phyloP scores from a whole-genome alignment of 2,888 invertebrate species.

The Zootermopsis nevadensis region DNA sequence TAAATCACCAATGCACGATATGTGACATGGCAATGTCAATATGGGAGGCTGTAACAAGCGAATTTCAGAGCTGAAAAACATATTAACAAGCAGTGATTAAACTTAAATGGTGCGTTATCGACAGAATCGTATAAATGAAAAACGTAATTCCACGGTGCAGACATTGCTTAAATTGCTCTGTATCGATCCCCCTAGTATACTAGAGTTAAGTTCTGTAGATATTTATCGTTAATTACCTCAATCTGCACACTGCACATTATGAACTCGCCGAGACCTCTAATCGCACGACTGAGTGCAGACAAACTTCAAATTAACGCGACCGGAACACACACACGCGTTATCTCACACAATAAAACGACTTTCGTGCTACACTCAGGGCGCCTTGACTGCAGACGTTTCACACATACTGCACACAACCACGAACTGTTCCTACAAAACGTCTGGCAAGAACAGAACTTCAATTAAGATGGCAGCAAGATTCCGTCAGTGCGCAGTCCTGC shows the following conservation, averaged over 20 bases:
- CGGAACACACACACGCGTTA: not conserved
- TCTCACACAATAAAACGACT: not conserved
- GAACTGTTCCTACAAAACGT: not conserved
- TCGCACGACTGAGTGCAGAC: not conserved
- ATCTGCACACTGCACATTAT: slow-evolving; percentile 46
- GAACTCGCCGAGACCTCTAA: not conserved
- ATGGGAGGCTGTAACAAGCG: too few species aligned
- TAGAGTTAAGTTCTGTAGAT: too few species aligned
- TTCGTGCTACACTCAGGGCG: not conserved
- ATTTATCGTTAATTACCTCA: slow-evolving; percentile 43
- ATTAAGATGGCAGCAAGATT: not conserved
- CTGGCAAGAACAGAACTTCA: not conserved
- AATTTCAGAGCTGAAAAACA: too few species aligned
- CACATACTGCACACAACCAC: not conserved
- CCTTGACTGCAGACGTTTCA: not conserved
- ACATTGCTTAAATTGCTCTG: not conserved
- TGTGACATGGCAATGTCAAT: too few species aligned
- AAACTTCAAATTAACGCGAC: not conserved
- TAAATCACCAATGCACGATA: too few species aligned
- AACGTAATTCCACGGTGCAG: too few species aligned
- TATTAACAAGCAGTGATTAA: too few species aligned
- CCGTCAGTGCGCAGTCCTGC: slow-evolving; percentile 16
- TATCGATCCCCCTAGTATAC: not conserved
- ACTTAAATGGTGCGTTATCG: too few species aligned
- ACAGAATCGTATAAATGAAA: too few species aligned